Evolutionary conservation across 2,113 vertebrate species (phyloP).

Genomic region (human (Homo sapiens)): DNA sequence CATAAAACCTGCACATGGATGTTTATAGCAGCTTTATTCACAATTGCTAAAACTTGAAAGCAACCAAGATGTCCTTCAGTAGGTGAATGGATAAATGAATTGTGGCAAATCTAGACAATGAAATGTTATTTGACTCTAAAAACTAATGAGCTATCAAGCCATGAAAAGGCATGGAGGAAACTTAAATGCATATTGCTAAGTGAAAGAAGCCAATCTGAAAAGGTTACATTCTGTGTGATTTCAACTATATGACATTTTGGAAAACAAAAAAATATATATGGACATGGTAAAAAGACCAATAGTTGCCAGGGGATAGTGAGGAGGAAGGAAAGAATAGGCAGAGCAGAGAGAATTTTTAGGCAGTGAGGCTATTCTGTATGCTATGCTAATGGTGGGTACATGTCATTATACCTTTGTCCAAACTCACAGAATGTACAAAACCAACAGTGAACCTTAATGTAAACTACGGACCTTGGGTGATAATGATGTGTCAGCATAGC

Average conservation of each 20-base stretch:
- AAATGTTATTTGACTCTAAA: neutral
- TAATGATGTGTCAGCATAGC: neutral
- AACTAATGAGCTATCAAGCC: neutral
- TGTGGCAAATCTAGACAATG: neutral
- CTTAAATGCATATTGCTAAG: neutral
- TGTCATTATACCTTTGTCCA: neutral
- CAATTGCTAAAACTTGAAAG: neutral
- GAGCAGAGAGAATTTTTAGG: neutral
- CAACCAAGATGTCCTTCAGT: neutral
- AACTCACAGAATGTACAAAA: neutral
- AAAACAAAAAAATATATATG: neutral
- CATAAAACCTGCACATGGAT: neutral
- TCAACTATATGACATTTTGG: neutral
- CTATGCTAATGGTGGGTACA: neutral
- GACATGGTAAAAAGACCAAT: neutral
- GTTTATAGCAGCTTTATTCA: neutral
- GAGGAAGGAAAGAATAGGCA: neutral
- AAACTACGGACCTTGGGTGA: neutral
- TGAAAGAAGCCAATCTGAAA: neutral
- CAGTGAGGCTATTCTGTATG: neutral
- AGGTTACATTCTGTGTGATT: neutral
- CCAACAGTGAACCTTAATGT: neutral
- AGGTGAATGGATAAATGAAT: neutral
- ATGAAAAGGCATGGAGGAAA: neutral
- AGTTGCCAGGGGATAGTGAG: neutral